phyloP scores from a whole-genome alignment of 2,797 vertebrate species.

The Selene dorsalis region DNA sequence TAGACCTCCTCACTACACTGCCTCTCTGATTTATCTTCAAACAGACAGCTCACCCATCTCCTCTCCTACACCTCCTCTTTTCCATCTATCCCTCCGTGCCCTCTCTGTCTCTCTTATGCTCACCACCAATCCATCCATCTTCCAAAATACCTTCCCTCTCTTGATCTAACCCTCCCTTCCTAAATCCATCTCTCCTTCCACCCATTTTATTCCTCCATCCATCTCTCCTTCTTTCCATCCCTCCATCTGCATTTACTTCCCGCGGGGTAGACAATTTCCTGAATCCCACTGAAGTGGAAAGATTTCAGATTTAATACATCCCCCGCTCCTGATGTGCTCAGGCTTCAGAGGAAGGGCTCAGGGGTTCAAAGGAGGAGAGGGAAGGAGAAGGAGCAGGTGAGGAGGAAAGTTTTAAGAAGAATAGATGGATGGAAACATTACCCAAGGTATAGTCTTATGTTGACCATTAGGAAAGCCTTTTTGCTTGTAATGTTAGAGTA shows the following conservation, averaged over 20 bases:
- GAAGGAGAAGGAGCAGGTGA: conserved; percentile 28
- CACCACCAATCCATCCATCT: conserved; percentile 70
- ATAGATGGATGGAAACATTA: conserved; percentile 27
- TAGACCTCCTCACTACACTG: conserved; percentile 72
- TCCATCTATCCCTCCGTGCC: conserved; percentile 40
- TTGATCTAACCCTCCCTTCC: conserved; percentile 39
- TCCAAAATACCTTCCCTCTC: conserved; percentile 55
- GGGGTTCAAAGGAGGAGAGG: conserved; percentile 35
- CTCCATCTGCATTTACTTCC: conserved; percentile 75
- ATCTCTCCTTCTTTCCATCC: conserved; percentile 48
- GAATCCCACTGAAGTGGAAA: conserved; percentile 81
- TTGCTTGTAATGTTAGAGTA: neutral
- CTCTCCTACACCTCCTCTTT: conserved; percentile 53
- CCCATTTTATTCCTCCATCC: conserved; percentile 46
- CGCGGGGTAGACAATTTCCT: conserved; percentile 76
- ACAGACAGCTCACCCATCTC: conserved; percentile 78
- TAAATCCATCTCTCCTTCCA: conserved; percentile 47
- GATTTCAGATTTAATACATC: conserved; percentile 80
- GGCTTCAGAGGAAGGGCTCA: conserved; percentile 60
- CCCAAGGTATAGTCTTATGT: neutral
- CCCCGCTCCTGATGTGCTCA: conserved; percentile 66
- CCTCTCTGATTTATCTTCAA: conserved; percentile 81
- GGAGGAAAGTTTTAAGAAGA: conserved; percentile 25
- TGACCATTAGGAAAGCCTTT: conserved; percentile 9
- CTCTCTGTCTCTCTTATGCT: conserved; percentile 50